These are phyloP conservation scores for Tromatobia lineatoria DNA, from an alignment of 2,888 invertebrate genomes.

Conservation along the genomic window DNA sequence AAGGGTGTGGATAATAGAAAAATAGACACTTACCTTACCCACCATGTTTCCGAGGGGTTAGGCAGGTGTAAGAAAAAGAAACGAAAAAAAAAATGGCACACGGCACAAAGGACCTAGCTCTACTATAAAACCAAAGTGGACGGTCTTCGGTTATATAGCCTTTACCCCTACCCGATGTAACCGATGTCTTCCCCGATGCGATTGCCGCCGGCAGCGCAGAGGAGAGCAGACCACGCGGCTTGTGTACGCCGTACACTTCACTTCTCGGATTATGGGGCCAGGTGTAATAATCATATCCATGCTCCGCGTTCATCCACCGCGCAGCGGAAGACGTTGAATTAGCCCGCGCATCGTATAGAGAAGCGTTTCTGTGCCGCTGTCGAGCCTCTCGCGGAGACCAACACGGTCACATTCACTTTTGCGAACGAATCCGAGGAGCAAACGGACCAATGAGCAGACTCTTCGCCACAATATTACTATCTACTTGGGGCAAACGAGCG, in stretches of 20 bases:
- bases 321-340: slow-evolving; percentile 49
- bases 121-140: slow-evolving; percentile 81
- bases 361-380: not conserved
- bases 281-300: slow-evolving; percentile 74
- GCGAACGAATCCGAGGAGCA: slow-evolving; percentile 60
- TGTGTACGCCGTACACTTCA: slow-evolving; percentile 51
- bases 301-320: slow-evolving; percentile 52
- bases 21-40: not conserved
- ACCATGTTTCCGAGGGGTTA: slow-evolving; percentile 10
- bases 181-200: slow-evolving; percentile 56
- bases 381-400: slow-evolving; percentile 45
- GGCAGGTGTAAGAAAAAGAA: not conserved
- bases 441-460: slow-evolving; percentile 72
- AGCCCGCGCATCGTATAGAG: slow-evolving; percentile 12
- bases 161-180: slow-evolving; percentile 78
- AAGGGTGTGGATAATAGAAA: not conserved
- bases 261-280: slow-evolving; percentile 67
- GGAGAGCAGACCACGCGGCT: slow-evolving; percentile 1
- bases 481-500: slow-evolving; percentile 47
- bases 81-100: slow-evolving; percentile 61
- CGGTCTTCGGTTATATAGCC: slow-evolving; percentile 83
- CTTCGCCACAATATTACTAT: slow-evolving; percentile 45
- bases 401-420: slow-evolving; percentile 75
- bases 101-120: slow-evolving; percentile 78
- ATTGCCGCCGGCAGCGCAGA: slow-evolving; percentile 24